phyloP scores from a whole-genome alignment of 2,113 vertebrate species.

The Vidua macroura region DNA sequence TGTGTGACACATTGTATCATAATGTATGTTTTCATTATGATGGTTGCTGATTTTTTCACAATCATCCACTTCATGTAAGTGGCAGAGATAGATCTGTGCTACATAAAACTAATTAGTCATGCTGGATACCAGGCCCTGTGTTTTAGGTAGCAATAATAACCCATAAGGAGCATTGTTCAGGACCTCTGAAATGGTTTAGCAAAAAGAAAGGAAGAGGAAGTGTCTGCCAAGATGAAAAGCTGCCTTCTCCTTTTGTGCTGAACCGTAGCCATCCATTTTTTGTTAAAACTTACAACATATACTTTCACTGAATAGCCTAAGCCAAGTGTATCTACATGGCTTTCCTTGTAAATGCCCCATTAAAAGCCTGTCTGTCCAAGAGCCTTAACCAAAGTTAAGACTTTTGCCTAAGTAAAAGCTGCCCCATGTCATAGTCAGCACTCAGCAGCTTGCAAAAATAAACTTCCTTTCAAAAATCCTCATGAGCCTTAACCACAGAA shows the following conservation, averaged over 20 bases:
- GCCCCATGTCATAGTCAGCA: background rate
- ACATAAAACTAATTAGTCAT: conserved; percentile 12
- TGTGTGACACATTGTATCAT: background rate
- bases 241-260: background rate
- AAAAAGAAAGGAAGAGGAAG: background rate
- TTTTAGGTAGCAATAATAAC: background rate
- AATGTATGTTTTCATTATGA: conserved; percentile 6
- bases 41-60: conserved; percentile 27
- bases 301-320: background rate
- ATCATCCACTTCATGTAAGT: background rate
- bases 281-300: background rate
- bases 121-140: background rate
- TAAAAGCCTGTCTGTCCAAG: background rate
- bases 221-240: background rate
- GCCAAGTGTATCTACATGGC: background rate
- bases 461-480: conserved; percentile 40
- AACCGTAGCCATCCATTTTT: background rate
- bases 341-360: background rate
- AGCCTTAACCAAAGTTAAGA: conserved; percentile 7
- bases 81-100: background rate
- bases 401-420: conserved; percentile 25
- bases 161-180: background rate
- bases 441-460: conserved; percentile 50
- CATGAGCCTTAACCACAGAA: background rate
- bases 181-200: background rate